Evolutionary conservation across 2,113 vertebrate genomes (phyloP).

Genomic region (Scartelaos histophorus): DNA sequence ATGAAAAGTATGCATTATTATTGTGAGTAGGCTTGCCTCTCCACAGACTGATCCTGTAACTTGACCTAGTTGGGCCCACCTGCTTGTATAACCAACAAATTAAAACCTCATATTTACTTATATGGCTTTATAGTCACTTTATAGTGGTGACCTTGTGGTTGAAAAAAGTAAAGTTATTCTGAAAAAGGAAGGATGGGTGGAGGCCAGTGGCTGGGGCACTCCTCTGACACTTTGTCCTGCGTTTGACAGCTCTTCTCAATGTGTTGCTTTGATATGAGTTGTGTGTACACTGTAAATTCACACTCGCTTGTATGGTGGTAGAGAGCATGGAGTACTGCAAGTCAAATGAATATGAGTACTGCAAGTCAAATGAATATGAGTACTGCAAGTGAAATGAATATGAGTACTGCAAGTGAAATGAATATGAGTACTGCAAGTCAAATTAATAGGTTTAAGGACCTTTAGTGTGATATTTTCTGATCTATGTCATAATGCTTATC

Average conservation of each 20-base stretch:
- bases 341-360: not conserved
- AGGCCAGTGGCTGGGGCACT: conserved; percentile 39
- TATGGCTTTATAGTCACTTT: not conserved
- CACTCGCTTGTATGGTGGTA: conserved; percentile 30
- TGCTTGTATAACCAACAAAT: not conserved
- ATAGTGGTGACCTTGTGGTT: not conserved
- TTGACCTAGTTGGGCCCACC: too few relatives aligned
- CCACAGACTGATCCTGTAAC: too few relatives aligned
- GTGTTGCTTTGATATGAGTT: conserved; percentile 8
- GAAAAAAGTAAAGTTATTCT: conserved; percentile 36
- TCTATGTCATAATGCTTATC: too few relatives aligned
- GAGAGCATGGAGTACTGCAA: not conserved
- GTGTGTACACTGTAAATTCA: conserved; percentile 29
- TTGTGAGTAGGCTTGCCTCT: too few relatives aligned
- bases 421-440: too few relatives aligned
- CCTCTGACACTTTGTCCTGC: conserved; percentile 39
- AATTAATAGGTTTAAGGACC: not conserved
- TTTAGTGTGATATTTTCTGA: too few relatives aligned
- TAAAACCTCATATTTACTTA: not conserved
- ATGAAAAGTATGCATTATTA: too few relatives aligned
- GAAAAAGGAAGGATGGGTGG: conserved; percentile 73
- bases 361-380: not conserved
- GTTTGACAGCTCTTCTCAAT: conserved; percentile 10
- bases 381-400: too few relatives aligned
- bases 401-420: not conserved